phyloP scores from a whole-genome alignment of 2,797 vertebrate genomes.

The Gymnothorax reevesii region DNA sequence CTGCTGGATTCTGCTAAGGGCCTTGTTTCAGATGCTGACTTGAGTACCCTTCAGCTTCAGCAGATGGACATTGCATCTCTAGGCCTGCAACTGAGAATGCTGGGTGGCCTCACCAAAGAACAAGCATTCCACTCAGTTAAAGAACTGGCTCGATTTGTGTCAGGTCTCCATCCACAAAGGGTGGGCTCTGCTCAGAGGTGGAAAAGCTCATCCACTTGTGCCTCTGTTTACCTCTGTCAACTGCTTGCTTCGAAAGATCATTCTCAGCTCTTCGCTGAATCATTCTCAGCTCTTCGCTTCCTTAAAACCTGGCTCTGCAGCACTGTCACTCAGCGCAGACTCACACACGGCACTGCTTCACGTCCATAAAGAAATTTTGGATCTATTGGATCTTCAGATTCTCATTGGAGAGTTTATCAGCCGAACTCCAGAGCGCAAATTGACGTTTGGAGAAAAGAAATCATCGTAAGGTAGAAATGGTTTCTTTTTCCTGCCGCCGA shows the following conservation, averaged over 20 bases:
- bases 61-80: too few species aligned
- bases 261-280: conserved; percentile 15
- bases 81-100: too few species aligned
- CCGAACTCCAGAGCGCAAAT: neutral
- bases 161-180: conserved; percentile 26
- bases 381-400: neutral
- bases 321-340: conserved; percentile 18
- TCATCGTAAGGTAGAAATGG: too few species aligned
- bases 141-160: neutral
- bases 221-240: conserved; percentile 19
- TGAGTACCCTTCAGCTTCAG: too few species aligned
- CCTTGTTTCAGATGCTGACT: too few species aligned
- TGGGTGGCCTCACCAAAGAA: too few species aligned
- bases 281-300: too few species aligned
- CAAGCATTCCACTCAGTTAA: neutral
- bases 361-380: conserved; percentile 18
- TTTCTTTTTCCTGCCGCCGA: too few species aligned
- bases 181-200: conserved; percentile 12
- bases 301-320: conserved; percentile 28
- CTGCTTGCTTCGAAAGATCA: conserved; percentile 26
- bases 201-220: conserved; percentile 17
- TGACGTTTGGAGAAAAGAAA: neutral
- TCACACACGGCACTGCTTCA: conserved; percentile 14
- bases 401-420: too few species aligned
- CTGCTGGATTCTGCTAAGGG: too few species aligned